These are phyloP conservation scores for Lamproptera curius DNA, from an alignment of 2,888 invertebrate species.

Conservation along the genomic window DNA sequence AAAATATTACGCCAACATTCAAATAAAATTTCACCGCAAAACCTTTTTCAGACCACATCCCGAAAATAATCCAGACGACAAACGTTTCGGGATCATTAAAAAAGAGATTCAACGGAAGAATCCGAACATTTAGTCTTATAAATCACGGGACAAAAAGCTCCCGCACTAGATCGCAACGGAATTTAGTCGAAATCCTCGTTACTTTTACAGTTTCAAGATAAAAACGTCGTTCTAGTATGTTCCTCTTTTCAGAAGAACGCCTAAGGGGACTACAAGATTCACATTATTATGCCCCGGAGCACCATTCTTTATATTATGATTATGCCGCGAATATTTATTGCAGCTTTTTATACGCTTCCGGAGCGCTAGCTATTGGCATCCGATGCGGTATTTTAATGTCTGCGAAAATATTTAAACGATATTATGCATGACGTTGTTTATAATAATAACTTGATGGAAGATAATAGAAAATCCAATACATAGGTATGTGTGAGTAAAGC, in stretches of 20 bases:
- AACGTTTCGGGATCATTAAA: background rate
- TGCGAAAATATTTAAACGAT: no score
- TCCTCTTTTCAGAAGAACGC: no score
- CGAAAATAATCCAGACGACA: background rate
- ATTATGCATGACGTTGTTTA: no score
- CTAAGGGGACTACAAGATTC: constrained; percentile 1
- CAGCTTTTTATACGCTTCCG: background rate
- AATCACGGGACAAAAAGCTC: constrained; percentile 9
- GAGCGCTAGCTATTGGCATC: background rate
- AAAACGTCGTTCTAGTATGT: background rate
- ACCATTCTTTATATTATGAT: constrained; percentile 9
- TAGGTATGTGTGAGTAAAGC: no score
- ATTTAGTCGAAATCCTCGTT: constrained; percentile 3
- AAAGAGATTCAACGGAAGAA: background rate
- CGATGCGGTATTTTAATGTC: background rate
- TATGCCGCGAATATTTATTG: constrained; percentile 6
- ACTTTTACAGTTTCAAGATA: constrained; percentile 7
- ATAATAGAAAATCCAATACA: no score
- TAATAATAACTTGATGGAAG: no score
- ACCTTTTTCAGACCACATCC: background rate
- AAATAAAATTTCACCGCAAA: background rate
- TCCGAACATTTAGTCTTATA: constrained; percentile 3
- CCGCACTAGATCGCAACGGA: constrained; percentile 2
- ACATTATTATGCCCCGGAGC: constrained; percentile 7
- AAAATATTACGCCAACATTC: background rate